Base-by-base conservation (phyloP, 2,113 vertebrate genomes). In the Opisthocomus hoazin region DNA sequence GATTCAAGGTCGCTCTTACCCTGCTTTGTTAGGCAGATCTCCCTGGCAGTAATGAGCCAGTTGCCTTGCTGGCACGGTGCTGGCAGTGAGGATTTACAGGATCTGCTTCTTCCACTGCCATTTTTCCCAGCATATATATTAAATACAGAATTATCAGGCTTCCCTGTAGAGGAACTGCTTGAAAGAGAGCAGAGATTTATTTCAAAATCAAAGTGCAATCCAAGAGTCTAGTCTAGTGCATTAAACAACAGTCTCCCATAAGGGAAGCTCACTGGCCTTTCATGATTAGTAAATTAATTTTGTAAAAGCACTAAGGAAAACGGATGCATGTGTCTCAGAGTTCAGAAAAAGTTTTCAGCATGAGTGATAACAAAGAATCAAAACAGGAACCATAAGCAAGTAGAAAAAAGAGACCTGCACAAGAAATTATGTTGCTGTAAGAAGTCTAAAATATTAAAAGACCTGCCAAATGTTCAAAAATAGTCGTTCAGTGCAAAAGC, bases 11-110 rank as follows among this genome's bases (percentile, higher is more conserved):
- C 14, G 32, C 24, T 78, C 76, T 21, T 32, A 27, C 9, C 54
- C 12, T 9, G 7, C 21, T 45, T 43, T 26, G 4, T 1, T 1
- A 68, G 41, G 78, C 27, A 12, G 4, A 3, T 32, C 15, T 63
- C 39, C 48, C 51, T n/a, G 26, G 18, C 10, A 30, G 6, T 4
- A 10, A 9, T 0, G 20, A 77, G 48, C 50, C 27, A 0, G 0
- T 5, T 54, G 29, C 11, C n/a, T 51, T 71, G 32, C 34, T 10
- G 23, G 30, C 13, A 3, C 0, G 3, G 18, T 30, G 34, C 21
- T 18, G 11, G 30, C 56, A 69, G 11, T 9, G 21, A 7, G 60
- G 7, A 69, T 74, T 90, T 15, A 37, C 17, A 63, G 24, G 5
- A 4, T 37, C 46, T 65, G 22, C 15, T 70, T 24, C 41, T 66